A percentile compares a stretch with the other conserved stretches of the same genome.
These are phyloP conservation scores for Polypterus senegalus DNA, from an alignment of 2,113 vertebrate genomes.

Conservation along the genomic window DNA sequence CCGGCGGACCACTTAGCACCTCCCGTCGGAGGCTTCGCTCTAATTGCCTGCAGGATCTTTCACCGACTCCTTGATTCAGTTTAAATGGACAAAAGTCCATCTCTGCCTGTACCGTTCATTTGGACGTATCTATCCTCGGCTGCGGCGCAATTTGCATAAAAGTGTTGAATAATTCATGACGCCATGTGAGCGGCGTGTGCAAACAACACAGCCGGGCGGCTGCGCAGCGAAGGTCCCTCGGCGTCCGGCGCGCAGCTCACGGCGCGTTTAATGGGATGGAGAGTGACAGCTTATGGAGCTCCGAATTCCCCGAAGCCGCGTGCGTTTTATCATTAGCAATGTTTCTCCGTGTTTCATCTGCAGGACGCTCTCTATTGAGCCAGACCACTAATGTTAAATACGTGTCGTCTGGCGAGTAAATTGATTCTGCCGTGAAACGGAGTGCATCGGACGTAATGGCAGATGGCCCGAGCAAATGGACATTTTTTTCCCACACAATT, in stretches of 20 bases:
- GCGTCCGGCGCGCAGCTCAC: conserved; percentile 48
- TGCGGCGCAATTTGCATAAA: conserved; percentile 59
- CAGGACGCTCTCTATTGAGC: conserved; percentile 27
- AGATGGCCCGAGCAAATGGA: conserved; percentile 26
- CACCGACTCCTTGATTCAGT: conserved; percentile 34
- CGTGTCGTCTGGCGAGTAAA: conserved; percentile 42
- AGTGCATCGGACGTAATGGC: background rate
- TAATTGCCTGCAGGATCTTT: background rate
- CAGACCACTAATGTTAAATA: conserved; percentile 31
- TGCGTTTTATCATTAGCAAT: conserved; percentile 38
- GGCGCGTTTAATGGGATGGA: conserved; percentile 66
- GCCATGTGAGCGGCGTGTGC: conserved; percentile 39
- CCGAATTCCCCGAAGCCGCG: conserved; percentile 32
- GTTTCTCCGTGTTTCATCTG: conserved; percentile 40
- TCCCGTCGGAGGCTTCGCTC: background rate
- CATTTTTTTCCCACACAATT: conserved; percentile 32
- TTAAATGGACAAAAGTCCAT: conserved; percentile 34
- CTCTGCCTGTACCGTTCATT: conserved; percentile 29
- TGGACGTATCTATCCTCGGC: conserved; percentile 21
- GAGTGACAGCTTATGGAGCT: conserved; percentile 59
- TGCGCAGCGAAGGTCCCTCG: conserved; percentile 31
- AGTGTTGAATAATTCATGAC: conserved; percentile 61
- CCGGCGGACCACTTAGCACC: conserved; percentile 30
- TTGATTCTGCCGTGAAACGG: conserved; percentile 44
- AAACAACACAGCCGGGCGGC: conserved; percentile 33